Base-by-base conservation (phyloP, 2,888 invertebrate species). In the Apodemia hepburni region DNA sequence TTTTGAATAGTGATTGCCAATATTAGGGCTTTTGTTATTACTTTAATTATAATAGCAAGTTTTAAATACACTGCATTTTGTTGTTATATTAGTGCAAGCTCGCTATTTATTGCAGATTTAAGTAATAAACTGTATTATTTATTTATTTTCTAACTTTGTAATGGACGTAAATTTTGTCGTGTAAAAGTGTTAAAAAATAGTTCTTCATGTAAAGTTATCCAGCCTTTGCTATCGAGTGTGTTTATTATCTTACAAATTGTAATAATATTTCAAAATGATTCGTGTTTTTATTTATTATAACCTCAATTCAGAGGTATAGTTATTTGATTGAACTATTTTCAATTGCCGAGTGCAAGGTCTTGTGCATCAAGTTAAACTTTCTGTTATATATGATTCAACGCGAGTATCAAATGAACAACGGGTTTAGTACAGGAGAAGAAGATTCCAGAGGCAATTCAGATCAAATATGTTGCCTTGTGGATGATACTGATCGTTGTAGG, bases 401-500 rank as follows among this genome's bases (percentile, higher is more conserved):
- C 79, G 90, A 90, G 87, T 87, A 87, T 84, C 92, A 92, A 83
- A 92, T 89, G 85, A 95, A 96, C 95, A 97, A 97, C 94, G 97
- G 97, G 80, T 97, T 97, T 86, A 97, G 97, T 87, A 96, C 97
- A 76, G 97, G 97, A 73, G 97, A 97, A 89, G 97, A 97, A 89
- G 97, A 97, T 92, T 97, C 97, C 66, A 93, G 96, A 77, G 97
- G 97, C 69, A 96, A 97, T 77, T 94, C 96, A 65, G 97, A 97
- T 81, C 97, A 97, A 92, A 95, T 96, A 78, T 98, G 98, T 92
- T 98, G 98, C 92, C 93, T 98, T 73, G 95, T 98, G 76, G 97
- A 97, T 85, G 97, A 97, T 82, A 95, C 95, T 69, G 96, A 96
- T 72, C 93, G 97, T 71, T 99, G 98, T 87, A 93, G 94, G 70